Percentiles rank a stretch among this genome's conserved stretches.
Conservation (phyloP, 2,888 invertebrate genomes). For the Cepaea hortensis region DNA sequence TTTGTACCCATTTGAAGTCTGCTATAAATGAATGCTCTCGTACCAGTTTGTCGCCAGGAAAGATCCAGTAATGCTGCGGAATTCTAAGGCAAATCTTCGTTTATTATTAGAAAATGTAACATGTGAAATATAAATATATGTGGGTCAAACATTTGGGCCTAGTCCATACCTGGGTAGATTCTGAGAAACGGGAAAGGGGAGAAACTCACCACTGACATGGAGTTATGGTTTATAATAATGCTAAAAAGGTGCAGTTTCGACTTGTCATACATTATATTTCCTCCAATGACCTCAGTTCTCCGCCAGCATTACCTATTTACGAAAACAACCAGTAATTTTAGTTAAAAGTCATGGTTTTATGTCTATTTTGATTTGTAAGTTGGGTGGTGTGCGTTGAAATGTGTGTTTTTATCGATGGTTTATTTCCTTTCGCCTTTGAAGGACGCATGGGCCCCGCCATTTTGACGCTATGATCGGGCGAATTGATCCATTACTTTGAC, state of each 20-base stretch:
- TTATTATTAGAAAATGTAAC: not conserved
- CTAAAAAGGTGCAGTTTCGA: conserved; percentile 9
- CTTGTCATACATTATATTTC: conserved; percentile 15
- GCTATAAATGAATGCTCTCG: no score
- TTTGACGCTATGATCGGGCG: conserved; percentile 47
- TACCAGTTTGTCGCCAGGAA: no score
- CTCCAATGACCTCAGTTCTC: not conserved
- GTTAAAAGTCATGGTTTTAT: not conserved
- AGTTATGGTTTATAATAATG: conserved; percentile 32
- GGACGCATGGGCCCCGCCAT: conserved; percentile 50
- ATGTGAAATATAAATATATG: not conserved
- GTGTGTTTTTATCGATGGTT: not conserved
- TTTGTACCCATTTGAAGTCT: no score
- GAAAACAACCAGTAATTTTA: not conserved
- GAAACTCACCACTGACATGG: not conserved
- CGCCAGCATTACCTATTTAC: not conserved
- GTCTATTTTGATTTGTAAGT: not conserved
- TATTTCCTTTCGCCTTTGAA: conserved; percentile 7
- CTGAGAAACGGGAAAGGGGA: not conserved
- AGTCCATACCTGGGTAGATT: not conserved
- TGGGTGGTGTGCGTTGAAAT: no score
- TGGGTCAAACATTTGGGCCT: not conserved
- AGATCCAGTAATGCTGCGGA: not conserved
- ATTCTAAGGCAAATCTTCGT: not conserved
- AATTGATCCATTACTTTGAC: conserved; percentile 60